Evolutionary conservation across 2,113 vertebrate species (phyloP).

Genomic region (Notiomystis cincta): DNA sequence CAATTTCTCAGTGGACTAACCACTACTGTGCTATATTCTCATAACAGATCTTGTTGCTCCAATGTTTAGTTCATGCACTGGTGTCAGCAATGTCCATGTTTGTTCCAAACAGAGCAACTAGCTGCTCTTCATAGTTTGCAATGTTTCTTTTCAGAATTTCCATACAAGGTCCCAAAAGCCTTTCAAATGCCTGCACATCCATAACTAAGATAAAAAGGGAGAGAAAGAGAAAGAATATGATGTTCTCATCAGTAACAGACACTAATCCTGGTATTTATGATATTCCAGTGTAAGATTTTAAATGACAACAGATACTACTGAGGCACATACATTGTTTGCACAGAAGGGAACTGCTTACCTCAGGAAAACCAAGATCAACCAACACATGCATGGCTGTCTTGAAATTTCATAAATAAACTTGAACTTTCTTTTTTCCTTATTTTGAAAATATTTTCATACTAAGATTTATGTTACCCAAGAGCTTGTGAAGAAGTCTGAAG

Average conservation of each 20-base stretch:
- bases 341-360: not conserved
- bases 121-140: constrained; percentile 95
- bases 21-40: constrained; percentile 76
- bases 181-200: constrained; percentile 97
- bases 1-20: constrained; percentile 77
- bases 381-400: not conserved
- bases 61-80: constrained; percentile 78
- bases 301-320: not conserved
- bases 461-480: not conserved
- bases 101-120: constrained; percentile 91
- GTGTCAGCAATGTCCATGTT: constrained; percentile 91
- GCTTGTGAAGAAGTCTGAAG: not conserved
- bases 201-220: constrained; percentile 78
- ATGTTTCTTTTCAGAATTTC: constrained; percentile 99
- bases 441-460: not conserved
- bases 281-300: not conserved
- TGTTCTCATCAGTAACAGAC: not conserved
- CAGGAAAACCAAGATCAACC: not conserved
- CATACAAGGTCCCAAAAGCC: constrained; percentile 97
- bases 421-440: not conserved
- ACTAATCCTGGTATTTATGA: not conserved
- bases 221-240: constrained; percentile 18
- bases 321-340: not conserved
- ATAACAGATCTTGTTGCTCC: constrained; percentile 58
- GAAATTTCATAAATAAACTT: not conserved